These are phyloP conservation scores for Ciconia maguari DNA, from an alignment of 2,113 vertebrate species.

Conservation along the genomic window DNA sequence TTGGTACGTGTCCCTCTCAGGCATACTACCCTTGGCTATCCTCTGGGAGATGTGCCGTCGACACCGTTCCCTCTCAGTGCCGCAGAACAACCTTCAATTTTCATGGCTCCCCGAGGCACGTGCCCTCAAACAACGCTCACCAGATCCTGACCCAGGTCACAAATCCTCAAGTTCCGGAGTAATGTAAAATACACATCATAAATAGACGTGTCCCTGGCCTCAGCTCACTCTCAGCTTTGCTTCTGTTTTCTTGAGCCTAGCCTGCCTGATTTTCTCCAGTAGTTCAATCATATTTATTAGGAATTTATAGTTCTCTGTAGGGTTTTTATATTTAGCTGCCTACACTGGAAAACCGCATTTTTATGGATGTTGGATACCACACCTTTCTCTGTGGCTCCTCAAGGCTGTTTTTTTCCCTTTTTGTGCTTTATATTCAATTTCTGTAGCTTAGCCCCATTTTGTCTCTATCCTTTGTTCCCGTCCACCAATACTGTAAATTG, in stretches of 20 bases:
- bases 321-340: constrained; percentile 69
- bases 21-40: not conserved
- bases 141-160: not conserved
- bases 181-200: constrained; percentile 8
- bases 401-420: not conserved
- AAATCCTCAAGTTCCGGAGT: not conserved
- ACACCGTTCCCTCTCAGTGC: not conserved
- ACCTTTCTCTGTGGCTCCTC: constrained; percentile 49
- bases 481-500: not conserved
- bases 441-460: not conserved
- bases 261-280: constrained; percentile 27
- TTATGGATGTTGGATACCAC: constrained; percentile 68
- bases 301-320: constrained; percentile 63
- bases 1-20: accelerated
- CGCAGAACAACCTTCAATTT: not conserved
- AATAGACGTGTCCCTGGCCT: not conserved
- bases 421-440: not conserved
- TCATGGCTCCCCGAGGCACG: accelerated
- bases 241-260: constrained; percentile 18
- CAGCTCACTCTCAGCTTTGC: not conserved
- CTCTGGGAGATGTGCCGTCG: not conserved
- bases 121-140: not conserved
- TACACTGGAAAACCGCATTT: constrained; percentile 67
- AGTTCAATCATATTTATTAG: constrained; percentile 61
- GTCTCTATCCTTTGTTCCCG: not conserved